These are phyloP conservation scores for Rhinoraja longicauda DNA, from an alignment of 2,797 vertebrate genomes.

Conservation along the genomic window DNA sequence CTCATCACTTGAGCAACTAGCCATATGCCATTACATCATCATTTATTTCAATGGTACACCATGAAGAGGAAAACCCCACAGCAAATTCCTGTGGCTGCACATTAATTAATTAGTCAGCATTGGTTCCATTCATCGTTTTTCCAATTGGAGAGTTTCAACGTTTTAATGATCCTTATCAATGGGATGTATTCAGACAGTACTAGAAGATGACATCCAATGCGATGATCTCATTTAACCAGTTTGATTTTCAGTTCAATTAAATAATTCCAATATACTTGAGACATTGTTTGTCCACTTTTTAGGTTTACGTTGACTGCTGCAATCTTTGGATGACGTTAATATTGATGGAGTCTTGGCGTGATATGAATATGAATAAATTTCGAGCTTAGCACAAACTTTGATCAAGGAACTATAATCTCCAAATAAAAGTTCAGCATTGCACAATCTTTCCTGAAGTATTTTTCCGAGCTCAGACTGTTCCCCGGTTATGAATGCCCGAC, in stretches of 20 bases:
- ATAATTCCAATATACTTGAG: background rate
- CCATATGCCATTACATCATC: background rate
- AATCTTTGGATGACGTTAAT: background rate
- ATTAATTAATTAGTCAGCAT: background rate
- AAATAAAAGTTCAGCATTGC: no score
- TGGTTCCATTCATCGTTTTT: background rate
- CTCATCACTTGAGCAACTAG: background rate
- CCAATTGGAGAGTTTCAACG: background rate
- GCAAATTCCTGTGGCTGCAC: background rate
- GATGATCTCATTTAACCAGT: background rate
- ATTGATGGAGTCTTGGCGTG: no score
- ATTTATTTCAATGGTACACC: background rate
- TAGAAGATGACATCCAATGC: background rate
- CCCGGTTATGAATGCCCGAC: no score
- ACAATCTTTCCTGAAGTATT: no score
- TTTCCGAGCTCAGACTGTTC: no score
- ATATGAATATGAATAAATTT: no score
- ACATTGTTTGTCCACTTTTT: background rate
- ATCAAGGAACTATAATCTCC: no score
- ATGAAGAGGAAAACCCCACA: background rate
- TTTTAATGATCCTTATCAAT: background rate
- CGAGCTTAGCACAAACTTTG: no score
- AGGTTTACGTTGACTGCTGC: slow-evolving; percentile 3
- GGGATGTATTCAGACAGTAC: background rate
- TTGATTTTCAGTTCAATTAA: background rate